Percentiles rank a stretch among this genome's conserved stretches.
Conservation (phyloP, 2,888 invertebrate genomes). For the Chaetoderma sp. region DNA sequence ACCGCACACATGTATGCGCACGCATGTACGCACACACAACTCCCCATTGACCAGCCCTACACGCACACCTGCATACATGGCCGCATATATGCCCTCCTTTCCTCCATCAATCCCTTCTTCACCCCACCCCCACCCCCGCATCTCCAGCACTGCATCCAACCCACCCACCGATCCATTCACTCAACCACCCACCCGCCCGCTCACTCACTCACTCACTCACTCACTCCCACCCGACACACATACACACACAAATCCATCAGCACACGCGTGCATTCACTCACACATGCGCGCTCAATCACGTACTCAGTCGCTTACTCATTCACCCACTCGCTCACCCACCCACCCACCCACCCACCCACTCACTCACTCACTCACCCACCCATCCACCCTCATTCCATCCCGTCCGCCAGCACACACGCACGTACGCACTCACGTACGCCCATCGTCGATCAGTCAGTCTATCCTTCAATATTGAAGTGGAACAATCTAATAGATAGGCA, state of each 20-base stretch:
- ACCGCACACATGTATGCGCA: not conserved
- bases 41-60: not conserved
- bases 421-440: too few species aligned
- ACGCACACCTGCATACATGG: not conserved
- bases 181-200: conserved; percentile 6
- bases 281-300: too few species aligned
- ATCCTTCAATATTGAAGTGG: too few species aligned
- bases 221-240: conserved; percentile 8
- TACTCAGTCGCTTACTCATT: too few species aligned
- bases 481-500: too few species aligned
- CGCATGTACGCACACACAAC: not conserved
- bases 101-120: conserved; percentile 10
- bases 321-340: too few species aligned
- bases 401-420: too few species aligned
- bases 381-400: not conserved
- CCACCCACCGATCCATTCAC: conserved; percentile 12
- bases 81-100: not conserved
- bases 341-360: conserved; percentile 2
- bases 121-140: too few species aligned
- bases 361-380: not conserved
- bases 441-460: too few species aligned
- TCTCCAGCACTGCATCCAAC: conserved; percentile 11
- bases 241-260: too few species aligned
- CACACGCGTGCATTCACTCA: too few species aligned
- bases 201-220: conserved; percentile 10